These are phyloP conservation scores for Macaria liturata DNA, from an alignment of 2,888 invertebrate species.

Conservation along the genomic window DNA sequence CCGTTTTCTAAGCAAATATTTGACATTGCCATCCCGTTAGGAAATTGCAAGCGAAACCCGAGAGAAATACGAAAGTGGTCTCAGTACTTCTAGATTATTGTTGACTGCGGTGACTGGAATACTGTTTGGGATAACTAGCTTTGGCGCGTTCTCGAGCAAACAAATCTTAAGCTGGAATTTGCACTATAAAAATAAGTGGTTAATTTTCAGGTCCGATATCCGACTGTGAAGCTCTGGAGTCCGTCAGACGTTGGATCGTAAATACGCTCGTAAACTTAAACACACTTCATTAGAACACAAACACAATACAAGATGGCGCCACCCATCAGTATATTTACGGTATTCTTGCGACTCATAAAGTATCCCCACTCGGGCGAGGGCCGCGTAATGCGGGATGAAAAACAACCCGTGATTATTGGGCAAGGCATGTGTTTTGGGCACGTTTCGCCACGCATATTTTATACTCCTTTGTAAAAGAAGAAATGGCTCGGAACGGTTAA, in stretches of 20 bases:
- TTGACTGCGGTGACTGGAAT: constrained; percentile 7
- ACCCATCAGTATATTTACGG: constrained; percentile 41
- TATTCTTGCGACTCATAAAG: constrained; percentile 32
- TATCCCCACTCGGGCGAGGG: constrained; percentile 27
- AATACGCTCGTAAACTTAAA: constrained; percentile 58
- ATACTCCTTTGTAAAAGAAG: constrained; percentile 33
- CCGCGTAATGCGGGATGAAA: constrained; percentile 35
- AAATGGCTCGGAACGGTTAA: constrained; percentile 22
- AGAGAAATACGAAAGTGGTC: constrained; percentile 14
- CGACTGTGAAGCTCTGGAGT: constrained; percentile 28
- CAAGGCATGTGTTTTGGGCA: constrained; percentile 36
- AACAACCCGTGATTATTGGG: constrained; percentile 38
- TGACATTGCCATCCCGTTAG: constrained; percentile 23
- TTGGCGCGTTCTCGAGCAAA: neutral
- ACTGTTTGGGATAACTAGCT: constrained; percentile 1
- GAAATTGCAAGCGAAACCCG: constrained; percentile 24
- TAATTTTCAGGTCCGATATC: constrained; percentile 8
- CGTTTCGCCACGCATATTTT: constrained; percentile 34
- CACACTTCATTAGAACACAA: constrained; percentile 56
- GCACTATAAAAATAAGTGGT: neutral
- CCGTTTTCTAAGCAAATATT: constrained; percentile 37
- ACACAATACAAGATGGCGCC: constrained; percentile 57
- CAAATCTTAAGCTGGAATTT: neutral
- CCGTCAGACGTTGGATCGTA: constrained; percentile 47
- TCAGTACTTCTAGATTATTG: constrained; percentile 41